Evolutionary conservation across 2,113 vertebrate species (phyloP), one percentile per base, ranked within the genome.

Genomic region (Oreocharis arfaki): DNA sequence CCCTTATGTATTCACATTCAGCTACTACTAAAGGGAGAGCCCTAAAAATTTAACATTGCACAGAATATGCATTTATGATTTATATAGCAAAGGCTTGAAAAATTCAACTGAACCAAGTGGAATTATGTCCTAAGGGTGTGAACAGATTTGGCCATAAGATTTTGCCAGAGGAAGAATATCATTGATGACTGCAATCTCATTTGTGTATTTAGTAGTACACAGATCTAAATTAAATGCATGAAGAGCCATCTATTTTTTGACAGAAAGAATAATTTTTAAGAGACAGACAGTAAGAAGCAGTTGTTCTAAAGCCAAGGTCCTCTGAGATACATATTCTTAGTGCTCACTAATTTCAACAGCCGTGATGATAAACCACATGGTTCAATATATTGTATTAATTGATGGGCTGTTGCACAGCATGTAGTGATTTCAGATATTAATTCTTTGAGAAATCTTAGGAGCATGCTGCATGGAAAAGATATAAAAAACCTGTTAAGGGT

Each of bases 31-130:
- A 80, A 90, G 79, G 28, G 41, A 94, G 13, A 90, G 22, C 22
- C 77, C 84, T 74, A 90, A 95, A 91, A 95, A 93, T 95, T 94
- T 95, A 95, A 95, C 71, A 94, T 16, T 68, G 90, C 57, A 91
- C 69, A 96, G 63, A 81, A 78, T 39, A 10, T 88, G 49, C 86
- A 57, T 84, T 65, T 95, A 93, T 84, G 77, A 96, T 90, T 96
- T 95, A 68, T 85, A 41, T 81, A 64, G 77, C 55, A 86, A 61
- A 83, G 79, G 82, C 82, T 46, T 7, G 5, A 76, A 87, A 65
- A 68, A 91, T 57, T 55, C 60, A 65, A 46, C 47, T 11, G 47
- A 92, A 93, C 37, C 35, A 75, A 89, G 33, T 84, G 63, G 73
- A 83, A 22, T 70, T 89, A 56, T 28, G 49, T 82, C 89, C 30